A percentile compares a stretch with the other conserved stretches of the same genome.
These are phyloP conservation scores for Smutsia temminckii DNA, from an alignment of 2,797 vertebrate genomes.

Conservation along the genomic window DNA sequence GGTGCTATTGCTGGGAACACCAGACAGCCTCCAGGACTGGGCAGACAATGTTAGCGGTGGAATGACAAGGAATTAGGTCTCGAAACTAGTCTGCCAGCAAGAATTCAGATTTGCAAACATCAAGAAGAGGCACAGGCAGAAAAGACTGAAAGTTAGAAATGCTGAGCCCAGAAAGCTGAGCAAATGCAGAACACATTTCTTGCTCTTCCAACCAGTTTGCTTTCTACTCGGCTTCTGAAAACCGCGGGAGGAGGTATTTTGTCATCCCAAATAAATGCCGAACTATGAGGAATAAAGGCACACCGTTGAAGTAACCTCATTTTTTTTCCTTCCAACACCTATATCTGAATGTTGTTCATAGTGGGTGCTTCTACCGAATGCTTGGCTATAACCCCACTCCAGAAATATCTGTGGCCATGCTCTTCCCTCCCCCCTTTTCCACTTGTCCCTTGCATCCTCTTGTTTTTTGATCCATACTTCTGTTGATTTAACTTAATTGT, in stretches of 20 bases:
- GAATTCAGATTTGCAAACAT: slow-evolving; percentile 1
- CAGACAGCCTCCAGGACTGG: neutral
- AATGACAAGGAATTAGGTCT: neutral
- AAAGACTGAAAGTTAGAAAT: neutral
- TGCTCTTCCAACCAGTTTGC: neutral
- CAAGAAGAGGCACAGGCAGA: neutral
- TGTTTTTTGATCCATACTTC: neutral
- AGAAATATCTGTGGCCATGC: neutral
- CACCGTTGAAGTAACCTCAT: neutral
- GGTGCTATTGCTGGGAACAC: neutral
- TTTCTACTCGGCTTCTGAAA: neutral
- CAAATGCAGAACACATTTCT: neutral
- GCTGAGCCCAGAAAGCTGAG: neutral
- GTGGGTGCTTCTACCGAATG: neutral
- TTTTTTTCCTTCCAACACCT: neutral
- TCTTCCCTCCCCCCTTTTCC: neutral
- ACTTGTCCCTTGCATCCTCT: neutral
- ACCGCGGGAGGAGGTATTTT: neutral
- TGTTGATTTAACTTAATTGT: neutral
- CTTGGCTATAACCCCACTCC: neutral
- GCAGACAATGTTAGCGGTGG: neutral
- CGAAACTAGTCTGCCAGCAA: neutral
- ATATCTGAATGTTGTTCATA: neutral
- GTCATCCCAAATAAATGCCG: neutral
- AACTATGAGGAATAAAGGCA: neutral